Evolutionary conservation across 2,888 invertebrate species (phyloP), one percentile per base, ranked within the genome.

Genomic region (Blastobasis adustella): DNA sequence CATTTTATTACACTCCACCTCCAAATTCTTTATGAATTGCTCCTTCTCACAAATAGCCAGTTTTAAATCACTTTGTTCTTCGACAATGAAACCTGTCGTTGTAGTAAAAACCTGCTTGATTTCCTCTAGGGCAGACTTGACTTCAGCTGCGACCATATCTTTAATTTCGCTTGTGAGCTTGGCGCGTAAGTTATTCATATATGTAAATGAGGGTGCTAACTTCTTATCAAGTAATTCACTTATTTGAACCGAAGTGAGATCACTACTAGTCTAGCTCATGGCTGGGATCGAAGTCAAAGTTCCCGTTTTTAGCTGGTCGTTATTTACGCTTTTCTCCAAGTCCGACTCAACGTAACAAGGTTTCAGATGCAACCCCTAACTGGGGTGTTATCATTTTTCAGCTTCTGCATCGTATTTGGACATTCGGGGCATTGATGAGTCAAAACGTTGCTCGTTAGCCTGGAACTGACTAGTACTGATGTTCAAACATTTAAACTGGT

Each of bases 61-160:
- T 23, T 50, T 54, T 6, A 57, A 10, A n/a, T 54, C 54, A 0
- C 10, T 41, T 44, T 57, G 57, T 47, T 56, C 56, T 1, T 4
- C 37, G 4, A 6, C 6, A 4, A 58, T 41, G 10, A 51, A 58
- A 37, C 58, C 56, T 0, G 58, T 58, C 0, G 57, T 55, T 5
- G 10, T 38, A 6, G 43, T 51, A 38, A 47, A 47, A 8, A 40
- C 36, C 7, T 6, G 5, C 37, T 51, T 10, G 1, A 47, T 6
- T 8, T 7, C 10, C 5, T 47, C 10, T n/a, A 38, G n/a, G 9
- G 37, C 10, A 6, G 9, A 5, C 9, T 47, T 47, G n/a, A 47
- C 6, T 36, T 47, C 38, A 5, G 9, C 10, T 9, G 6, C 5
- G 9, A 47, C 10, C 6, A 10, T 38, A 6, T 10, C 7, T 38